Base-by-base conservation (phyloP, 1,140 invertebrate genomes). In the Drosophila guanche region DNA sequence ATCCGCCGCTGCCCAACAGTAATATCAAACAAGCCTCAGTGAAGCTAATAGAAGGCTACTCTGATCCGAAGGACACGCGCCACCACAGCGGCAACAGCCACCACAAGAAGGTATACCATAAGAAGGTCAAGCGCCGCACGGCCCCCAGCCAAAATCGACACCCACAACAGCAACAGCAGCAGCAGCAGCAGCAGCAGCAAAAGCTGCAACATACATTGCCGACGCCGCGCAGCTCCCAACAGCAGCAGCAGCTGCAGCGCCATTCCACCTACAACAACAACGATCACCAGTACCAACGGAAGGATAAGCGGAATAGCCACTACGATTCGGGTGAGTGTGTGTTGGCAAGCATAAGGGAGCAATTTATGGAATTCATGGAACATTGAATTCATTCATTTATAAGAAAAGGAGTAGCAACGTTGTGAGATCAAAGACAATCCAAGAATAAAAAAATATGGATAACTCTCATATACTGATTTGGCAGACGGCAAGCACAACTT, bases 31-130 rank as follows among this genome's bases (percentile, higher is more conserved):
- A 90, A 42, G 90, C 90, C 23, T 90, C 89, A 20, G 88, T 91
- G 22, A 91, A 91, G 62, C 70, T 91, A 4, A 91, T 91, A 52
- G 90, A 91, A 55, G 90, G 90, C 20, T 91, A 91, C 12, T 91
- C 90, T 2, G 90, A 91, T 66, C 90, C 90, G 2, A 91, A 91
- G 65, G 90, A 91, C 37, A 78, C 90, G 33, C 83, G 84, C 5
- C 75, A 81, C 16, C 75, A 73, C 6, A 29, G 27, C 47, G 42
- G 41, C 7, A 57, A 73, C 52, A 10, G 16, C 37, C 78, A 76
- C 20, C 89, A 90, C 56, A 91, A 90, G 56, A 91, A 91, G 71
- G 89, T 89, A 52, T 89, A 85, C 23, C 89, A 91, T 66, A 91
- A 91, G 65, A 90, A 90, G 63, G 83, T 62, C 59, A 91, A 90